Evolutionary conservation across 1,140 invertebrate species (phyloP).

Genomic region (Aphaenogaster ashmeadi): DNA sequence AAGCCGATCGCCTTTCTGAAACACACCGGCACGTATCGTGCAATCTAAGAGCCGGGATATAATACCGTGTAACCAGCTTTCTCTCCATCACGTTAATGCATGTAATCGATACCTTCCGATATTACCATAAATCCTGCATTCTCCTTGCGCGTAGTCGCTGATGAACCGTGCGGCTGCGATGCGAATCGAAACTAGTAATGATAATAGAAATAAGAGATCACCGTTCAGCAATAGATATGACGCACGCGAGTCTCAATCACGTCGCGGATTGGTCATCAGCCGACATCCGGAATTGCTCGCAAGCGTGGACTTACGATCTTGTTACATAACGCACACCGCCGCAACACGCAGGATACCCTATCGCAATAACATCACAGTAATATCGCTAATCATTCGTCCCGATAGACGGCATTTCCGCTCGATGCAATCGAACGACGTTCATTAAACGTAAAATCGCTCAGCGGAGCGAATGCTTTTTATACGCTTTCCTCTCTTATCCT

Average conservation of each 20-base stretch:
- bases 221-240: constrained; percentile 32
- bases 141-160: constrained; percentile 7
- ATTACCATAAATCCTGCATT: constrained; percentile 53
- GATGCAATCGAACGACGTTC: constrained; percentile 26
- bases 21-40: not conserved
- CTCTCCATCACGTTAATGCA: constrained; percentile 34
- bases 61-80: constrained; percentile 50
- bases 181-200: constrained; percentile 30
- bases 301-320: not conserved
- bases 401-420: constrained; percentile 30
- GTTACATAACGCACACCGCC: constrained; percentile 39
- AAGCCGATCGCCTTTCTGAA: constrained; percentile 25
- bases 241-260: constrained; percentile 39
- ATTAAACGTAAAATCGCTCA: constrained; percentile 6
- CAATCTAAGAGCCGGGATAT: constrained; percentile 26
- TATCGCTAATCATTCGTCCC: constrained; percentile 27
- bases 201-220: constrained; percentile 53
- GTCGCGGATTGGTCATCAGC: constrained; percentile 44
- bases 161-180: constrained; percentile 27
- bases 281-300: constrained; percentile 35
- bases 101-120: constrained; percentile 47
- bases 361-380: constrained; percentile 41
- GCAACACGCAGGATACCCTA: constrained; percentile 4
- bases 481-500: not conserved
- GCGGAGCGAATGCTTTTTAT: not conserved